Percentiles rank a stretch among this genome's conserved stretches.
Evolutionary conservation across 2,113 vertebrate genomes (phyloP).

Genomic region (Orcinus orca): DNA sequence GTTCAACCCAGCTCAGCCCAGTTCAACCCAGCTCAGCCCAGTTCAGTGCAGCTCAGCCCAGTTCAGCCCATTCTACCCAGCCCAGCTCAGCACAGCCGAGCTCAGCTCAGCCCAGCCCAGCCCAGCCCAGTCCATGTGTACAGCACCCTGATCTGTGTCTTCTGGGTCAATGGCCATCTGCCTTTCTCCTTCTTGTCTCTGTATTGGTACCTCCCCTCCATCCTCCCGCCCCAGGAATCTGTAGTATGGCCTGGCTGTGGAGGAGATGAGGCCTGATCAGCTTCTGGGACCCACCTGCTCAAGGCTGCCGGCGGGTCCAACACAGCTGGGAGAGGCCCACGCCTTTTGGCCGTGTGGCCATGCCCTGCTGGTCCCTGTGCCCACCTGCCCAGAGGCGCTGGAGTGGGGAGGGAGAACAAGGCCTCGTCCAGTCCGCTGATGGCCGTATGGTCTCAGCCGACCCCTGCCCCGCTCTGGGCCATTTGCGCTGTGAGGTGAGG

Average conservation of each 20-base stretch:
- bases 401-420: too few relatives aligned
- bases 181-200: not conserved
- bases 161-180: not conserved
- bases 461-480: rapidly evolving
- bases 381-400: rapidly evolving
- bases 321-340: not conserved
- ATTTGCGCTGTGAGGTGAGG: rapidly evolving
- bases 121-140: rapidly evolving
- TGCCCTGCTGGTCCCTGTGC: rapidly evolving
- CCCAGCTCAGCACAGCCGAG: rapidly evolving
- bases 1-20: rapidly evolving
- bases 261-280: not conserved
- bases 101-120: rapidly evolving
- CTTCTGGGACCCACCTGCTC: not conserved
- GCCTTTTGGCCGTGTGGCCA: not conserved
- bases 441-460: not conserved
- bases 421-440: not conserved
- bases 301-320: not conserved
- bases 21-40: rapidly evolving
- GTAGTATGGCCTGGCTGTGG: not conserved
- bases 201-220: not conserved
- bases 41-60: not conserved
- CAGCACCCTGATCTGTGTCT: not conserved
- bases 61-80: rapidly evolving
- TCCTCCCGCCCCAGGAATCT: not conserved